Evolutionary conservation across 2,888 invertebrate species (phyloP).

Genomic region (Amblyjoppa proteus): DNA sequence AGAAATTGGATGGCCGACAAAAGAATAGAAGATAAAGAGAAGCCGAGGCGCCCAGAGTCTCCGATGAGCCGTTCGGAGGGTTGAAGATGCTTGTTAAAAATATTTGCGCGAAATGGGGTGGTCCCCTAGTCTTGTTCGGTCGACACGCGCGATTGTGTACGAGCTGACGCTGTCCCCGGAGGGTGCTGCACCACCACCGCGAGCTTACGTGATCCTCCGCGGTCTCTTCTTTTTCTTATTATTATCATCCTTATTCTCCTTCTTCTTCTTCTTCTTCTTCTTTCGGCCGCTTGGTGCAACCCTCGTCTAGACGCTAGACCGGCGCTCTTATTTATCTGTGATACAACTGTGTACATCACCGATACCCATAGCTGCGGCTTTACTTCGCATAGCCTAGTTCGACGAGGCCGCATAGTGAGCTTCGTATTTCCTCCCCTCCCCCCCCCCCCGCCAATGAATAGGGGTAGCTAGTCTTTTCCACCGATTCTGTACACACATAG

Average conservation of each 20-base stretch:
- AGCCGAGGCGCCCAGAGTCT: constrained; percentile 40
- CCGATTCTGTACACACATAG: constrained; percentile 9
- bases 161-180: constrained; percentile 31
- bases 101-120: constrained; percentile 69
- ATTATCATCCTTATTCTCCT: constrained; percentile 22
- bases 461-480: constrained; percentile 6
- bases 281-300: constrained; percentile 45
- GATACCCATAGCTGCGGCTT: background rate
- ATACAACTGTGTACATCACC: constrained; percentile 36
- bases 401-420: constrained; percentile 29
- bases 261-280: constrained; percentile 28
- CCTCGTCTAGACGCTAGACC: constrained; percentile 62
- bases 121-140: constrained; percentile 54
- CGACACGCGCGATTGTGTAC: constrained; percentile 55
- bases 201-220: constrained; percentile 18
- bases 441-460: constrained; percentile 16
- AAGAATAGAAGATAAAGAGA: background rate
- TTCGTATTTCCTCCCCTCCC: background rate
- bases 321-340: constrained; percentile 33
- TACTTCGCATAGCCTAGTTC: constrained; percentile 44
- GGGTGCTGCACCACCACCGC: constrained; percentile 53
- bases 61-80: constrained; percentile 27
- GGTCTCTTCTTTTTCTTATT: constrained; percentile 31
- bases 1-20: constrained; percentile 3
- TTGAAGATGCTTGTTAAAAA: constrained; percentile 70